Evolutionary conservation across 1,140 invertebrate species (phyloP).

Genomic region (Stegodyphus mimosarum): DNA sequence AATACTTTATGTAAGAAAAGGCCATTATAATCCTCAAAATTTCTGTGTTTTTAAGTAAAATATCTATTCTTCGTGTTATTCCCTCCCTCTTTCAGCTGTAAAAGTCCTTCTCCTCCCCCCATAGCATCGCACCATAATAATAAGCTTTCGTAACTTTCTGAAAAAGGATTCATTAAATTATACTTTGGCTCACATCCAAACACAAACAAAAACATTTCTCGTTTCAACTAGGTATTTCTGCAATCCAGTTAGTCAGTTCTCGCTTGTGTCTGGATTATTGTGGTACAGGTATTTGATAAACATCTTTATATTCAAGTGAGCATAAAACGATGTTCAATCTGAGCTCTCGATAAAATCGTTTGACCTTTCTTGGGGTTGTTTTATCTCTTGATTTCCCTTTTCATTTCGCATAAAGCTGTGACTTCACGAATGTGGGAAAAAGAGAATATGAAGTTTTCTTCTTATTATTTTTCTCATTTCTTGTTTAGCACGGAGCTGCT

Average conservation of each 20-base stretch:
- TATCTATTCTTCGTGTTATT: background rate
- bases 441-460: conserved; percentile 12
- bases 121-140: conserved; percentile 14
- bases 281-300: conserved; percentile 36
- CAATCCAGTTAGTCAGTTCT: conserved; percentile 33
- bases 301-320: conserved; percentile 30
- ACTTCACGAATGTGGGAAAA: conserved; percentile 29
- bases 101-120: background rate
- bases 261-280: conserved; percentile 31
- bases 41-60: background rate
- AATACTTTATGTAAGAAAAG: background rate
- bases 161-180: conserved; percentile 50
- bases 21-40: background rate
- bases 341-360: conserved; percentile 48
- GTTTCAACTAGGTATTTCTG: conserved; percentile 17
- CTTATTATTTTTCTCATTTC: conserved; percentile 4
- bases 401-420: conserved; percentile 44
- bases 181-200: conserved; percentile 43
- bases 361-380: conserved; percentile 35
- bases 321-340: conserved; percentile 39
- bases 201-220: conserved; percentile 32
- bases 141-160: conserved; percentile 19
- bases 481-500: conserved; percentile 28
- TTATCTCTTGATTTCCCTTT: conserved; percentile 44
- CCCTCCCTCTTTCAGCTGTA: background rate